Conservation (phyloP, 1,140 invertebrate genomes). For the Drosophila leontia region DNA sequence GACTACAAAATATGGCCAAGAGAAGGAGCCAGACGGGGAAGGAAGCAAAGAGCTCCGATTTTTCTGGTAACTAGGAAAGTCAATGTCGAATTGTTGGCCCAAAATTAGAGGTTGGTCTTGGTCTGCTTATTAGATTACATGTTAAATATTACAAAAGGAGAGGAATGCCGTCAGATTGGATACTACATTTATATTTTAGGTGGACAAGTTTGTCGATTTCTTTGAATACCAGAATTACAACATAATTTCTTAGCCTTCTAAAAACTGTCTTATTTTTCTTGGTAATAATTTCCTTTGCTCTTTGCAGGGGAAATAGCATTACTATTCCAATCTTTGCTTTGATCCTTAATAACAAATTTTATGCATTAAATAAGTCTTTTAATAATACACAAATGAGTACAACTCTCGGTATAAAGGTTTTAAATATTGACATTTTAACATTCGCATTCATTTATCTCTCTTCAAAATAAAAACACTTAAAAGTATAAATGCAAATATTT, state of each 20-base stretch:
- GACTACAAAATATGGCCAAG: slow-evolving; percentile 30
- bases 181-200: background rate
- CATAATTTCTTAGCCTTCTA: background rate
- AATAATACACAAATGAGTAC: background rate
- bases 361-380: too few relatives aligned
- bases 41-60: background rate
- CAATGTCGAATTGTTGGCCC: background rate
- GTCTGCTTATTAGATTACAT: slow-evolving; percentile 16
- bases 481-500: slow-evolving; percentile 18
- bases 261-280: background rate
- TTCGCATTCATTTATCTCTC: background rate
- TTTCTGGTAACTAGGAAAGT: background rate
- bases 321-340: too few relatives aligned
- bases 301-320: too few relatives aligned
- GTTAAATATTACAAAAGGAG: slow-evolving; percentile 10
- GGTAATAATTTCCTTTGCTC: too few relatives aligned
- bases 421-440: background rate
- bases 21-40: too few relatives aligned
- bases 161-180: background rate
- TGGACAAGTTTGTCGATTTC: background rate
- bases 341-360: background rate
- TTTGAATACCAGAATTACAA: background rate
- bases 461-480: slow-evolving; percentile 14
- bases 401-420: background rate
- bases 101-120: slow-evolving; percentile 13